phyloP scores from a whole-genome alignment of 2,888 invertebrate species.

The Machimus rusticus region DNA sequence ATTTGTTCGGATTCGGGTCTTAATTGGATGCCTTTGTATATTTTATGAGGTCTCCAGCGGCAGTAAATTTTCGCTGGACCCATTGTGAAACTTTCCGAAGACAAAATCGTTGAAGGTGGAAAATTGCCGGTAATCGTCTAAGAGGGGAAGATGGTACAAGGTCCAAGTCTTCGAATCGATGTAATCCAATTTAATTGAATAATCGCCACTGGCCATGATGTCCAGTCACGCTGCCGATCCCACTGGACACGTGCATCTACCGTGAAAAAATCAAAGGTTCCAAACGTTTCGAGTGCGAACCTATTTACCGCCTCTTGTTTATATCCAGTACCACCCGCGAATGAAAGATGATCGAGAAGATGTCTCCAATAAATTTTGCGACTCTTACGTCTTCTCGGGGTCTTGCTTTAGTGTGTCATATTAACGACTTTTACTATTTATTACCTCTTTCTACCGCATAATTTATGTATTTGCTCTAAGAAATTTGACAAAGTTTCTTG shows the following conservation, averaged over 20 bases:
- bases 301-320: background rate
- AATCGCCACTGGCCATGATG: background rate
- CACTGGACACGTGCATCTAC: background rate
- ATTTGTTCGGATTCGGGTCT: background rate
- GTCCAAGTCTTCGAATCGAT: background rate
- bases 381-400: background rate
- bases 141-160: background rate
- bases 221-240: background rate
- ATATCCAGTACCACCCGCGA: background rate
- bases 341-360: background rate
- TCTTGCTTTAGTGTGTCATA: background rate
- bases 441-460: background rate
- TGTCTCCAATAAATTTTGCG: background rate
- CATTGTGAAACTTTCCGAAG: background rate
- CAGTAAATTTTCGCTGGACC: background rate
- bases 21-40: slow-evolving; percentile 36
- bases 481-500: background rate
- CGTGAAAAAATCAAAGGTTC: background rate
- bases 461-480: background rate
- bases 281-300: background rate
- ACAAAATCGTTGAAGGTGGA: background rate
- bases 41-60: background rate
- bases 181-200: background rate
- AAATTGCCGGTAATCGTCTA: background rate
- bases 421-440: slow-evolving; percentile 1